phyloP scores from a whole-genome alignment of 2,797 vertebrate species.

The Sylvia borin region DNA sequence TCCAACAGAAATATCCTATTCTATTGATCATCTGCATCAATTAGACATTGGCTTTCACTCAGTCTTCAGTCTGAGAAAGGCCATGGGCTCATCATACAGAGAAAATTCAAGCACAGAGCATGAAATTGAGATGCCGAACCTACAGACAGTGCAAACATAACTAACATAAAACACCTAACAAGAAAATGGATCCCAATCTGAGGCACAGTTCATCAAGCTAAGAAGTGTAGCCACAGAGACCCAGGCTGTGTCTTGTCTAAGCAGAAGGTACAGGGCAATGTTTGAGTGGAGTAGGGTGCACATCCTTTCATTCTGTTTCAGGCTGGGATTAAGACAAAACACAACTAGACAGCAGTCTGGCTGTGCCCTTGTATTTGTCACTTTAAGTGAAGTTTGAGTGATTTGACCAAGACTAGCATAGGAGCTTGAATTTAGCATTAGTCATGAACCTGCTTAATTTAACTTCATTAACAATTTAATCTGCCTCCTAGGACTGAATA shows the following conservation, averaged over 20 bases:
- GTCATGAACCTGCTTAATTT: neutral
- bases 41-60: neutral
- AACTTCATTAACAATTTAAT: neutral
- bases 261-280: accelerated
- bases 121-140: neutral
- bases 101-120: neutral
- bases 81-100: neutral
- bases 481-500: neutral
- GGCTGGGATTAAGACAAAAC: neutral
- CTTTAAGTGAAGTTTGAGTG: neutral
- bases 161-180: neutral
- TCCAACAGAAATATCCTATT: neutral
- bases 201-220: neutral
- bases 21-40: neutral
- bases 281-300: neutral
- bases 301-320: neutral
- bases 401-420: neutral
- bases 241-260: neutral
- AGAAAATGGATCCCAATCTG: neutral
- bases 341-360: neutral
- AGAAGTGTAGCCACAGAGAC: neutral
- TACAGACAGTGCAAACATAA: neutral
- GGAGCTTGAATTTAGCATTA: neutral
- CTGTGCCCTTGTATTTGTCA: neutral
- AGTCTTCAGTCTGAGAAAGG: neutral